phyloP scores from a whole-genome alignment of 2,797 vertebrate species.

The Sebastes diaconus region DNA sequence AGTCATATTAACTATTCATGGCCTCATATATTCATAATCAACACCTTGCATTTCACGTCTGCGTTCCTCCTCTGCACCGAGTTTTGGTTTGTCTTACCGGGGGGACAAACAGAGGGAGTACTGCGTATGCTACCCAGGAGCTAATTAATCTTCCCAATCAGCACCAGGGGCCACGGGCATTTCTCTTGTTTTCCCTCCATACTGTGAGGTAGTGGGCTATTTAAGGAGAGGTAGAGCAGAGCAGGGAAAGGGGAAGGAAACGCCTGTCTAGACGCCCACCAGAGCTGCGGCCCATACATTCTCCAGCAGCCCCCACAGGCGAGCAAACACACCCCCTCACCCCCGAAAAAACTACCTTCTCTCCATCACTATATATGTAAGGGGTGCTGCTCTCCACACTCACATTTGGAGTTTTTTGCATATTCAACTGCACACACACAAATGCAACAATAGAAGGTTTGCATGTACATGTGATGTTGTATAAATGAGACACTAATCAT shows the following conservation, averaged over 20 bases:
- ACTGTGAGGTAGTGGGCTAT: constrained; percentile 69
- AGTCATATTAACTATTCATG: neutral
- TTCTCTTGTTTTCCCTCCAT: constrained; percentile 80
- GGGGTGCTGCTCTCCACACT: neutral
- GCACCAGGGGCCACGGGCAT: constrained; percentile 77
- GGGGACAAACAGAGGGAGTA: constrained; percentile 71
- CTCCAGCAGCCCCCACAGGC: constrained; percentile 79
- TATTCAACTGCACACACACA: constrained; percentile 8
- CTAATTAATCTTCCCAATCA: constrained; percentile 88
- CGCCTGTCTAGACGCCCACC: constrained; percentile 85
- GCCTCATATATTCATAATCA: neutral
- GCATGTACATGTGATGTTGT: constrained; percentile 10
- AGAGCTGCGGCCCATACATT: constrained; percentile 77
- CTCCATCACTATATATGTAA: constrained; percentile 25
- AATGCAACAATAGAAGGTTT: constrained; percentile 2
- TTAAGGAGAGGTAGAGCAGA: constrained; percentile 83
- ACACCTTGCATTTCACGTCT: constrained; percentile 30
- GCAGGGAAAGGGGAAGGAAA: constrained; percentile 83
- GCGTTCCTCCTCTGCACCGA: constrained; percentile 12
- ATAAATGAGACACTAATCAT: constrained; percentile 26
- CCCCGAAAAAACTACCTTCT: constrained; percentile 24
- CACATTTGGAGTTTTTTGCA: neutral
- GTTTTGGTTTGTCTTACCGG: constrained; percentile 40
- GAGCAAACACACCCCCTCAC: constrained; percentile 48
- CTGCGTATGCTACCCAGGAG: constrained; percentile 57